These are phyloP conservation scores for Troilus luridus DNA, from an alignment of 2,888 invertebrate species.

Conservation along the genomic window DNA sequence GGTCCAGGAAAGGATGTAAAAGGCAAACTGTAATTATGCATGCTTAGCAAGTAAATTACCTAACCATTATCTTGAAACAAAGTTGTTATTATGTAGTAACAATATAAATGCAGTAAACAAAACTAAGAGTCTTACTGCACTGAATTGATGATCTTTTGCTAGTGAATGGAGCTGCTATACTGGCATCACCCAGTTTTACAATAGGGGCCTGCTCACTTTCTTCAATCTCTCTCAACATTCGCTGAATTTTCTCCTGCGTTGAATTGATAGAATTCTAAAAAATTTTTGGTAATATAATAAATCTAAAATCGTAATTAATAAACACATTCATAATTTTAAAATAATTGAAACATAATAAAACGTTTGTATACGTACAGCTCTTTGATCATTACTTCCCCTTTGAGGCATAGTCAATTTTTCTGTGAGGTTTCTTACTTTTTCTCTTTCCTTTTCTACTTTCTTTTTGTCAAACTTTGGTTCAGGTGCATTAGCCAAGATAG, in stretches of 20 bases:
- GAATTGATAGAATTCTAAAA: constrained; percentile 67
- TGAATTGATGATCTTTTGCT: constrained; percentile 95
- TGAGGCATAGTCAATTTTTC: constrained; percentile 60
- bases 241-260: constrained; percentile 73
- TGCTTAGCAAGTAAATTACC: no score
- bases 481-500: constrained; percentile 87
- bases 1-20: no score
- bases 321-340: neutral
- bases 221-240: constrained; percentile 87
- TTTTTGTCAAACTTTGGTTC: constrained; percentile 72
- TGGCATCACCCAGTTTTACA: constrained; percentile 97
- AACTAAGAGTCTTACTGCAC: constrained; percentile 80
- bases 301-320: no score
- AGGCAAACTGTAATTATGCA: no score
- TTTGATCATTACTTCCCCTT: constrained; percentile 63
- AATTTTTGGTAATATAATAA: neutral
- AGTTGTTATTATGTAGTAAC: no score
- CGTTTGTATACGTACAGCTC: constrained; percentile 62
- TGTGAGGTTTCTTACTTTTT: constrained; percentile 63
- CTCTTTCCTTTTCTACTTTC: constrained; percentile 67
- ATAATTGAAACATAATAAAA: neutral
- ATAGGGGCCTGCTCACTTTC: constrained; percentile 89
- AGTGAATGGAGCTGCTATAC: constrained; percentile 99
- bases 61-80: no score
- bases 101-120: no score